phyloP scores from a whole-genome alignment of 2,888 invertebrate species.

The Epinotia demarniana region DNA sequence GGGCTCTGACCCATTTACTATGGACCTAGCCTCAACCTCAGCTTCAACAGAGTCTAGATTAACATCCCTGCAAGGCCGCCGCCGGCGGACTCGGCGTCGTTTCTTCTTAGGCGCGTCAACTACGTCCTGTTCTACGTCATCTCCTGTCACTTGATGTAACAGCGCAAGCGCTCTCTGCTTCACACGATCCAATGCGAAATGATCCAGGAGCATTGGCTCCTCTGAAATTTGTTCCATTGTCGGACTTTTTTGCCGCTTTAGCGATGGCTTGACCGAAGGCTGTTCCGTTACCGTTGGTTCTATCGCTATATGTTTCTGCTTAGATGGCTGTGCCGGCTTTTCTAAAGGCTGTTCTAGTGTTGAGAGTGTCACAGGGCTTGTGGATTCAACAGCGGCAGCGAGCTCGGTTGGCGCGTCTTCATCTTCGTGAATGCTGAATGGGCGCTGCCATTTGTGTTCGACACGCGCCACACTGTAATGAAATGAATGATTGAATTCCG shows the following conservation, averaged over 20 bases:
- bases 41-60: neutral
- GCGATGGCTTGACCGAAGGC: neutral
- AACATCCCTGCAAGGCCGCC: neutral
- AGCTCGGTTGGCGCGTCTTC: neutral
- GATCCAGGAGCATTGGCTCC: neutral
- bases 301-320: neutral
- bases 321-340: neutral
- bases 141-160: neutral
- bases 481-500: neutral
- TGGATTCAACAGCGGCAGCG: no score
- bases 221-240: neutral
- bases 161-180: constrained; percentile 24
- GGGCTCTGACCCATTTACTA: neutral
- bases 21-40: neutral
- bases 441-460: constrained; percentile 30
- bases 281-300: neutral
- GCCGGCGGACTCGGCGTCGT: constrained; percentile 29
- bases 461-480: constrained; percentile 21
- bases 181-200: constrained; percentile 4
- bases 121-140: neutral
- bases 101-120: constrained; percentile 26
- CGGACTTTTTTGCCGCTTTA: neutral
- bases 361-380: neutral
- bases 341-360: neutral
- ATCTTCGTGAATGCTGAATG: constrained; percentile 13